Evolutionary conservation across 1,140 invertebrate genomes (phyloP), one percentile per base, ranked within the genome.

Genomic region (Drosophila navojoa): DNA sequence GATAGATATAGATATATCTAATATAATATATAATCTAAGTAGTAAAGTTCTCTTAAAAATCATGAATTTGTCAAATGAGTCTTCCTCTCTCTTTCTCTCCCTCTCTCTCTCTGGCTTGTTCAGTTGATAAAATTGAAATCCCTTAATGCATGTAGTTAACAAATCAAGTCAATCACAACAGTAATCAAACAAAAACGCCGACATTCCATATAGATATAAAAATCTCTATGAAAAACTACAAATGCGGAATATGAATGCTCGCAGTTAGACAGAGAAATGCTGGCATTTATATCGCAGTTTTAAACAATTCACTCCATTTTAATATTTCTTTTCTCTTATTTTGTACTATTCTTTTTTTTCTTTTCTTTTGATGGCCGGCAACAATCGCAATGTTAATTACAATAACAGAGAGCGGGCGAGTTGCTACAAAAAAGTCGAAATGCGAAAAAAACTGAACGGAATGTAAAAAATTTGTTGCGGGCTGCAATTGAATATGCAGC

Each of bases 401-500:
- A 71, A 64, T 27, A 71, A 80, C 64, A 73, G 55, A 52, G 57
- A 63, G 73, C 52, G 47, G 7, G 29, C 55, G 54, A 72, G 25
- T 60, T 61, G 42, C 70, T 54, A 55, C 57, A 66, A 64, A 64
- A 45, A 25, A 27, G n/a, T 54, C 45, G 13, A 11, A 40, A 15
- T 19, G 5, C 35, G 64, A 59, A 63, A 66, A 59, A 19, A 45
- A 49, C n/a, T 16, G 29, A 63, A 45, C 1, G n/a, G 42, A 74
- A 71, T 62, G 55, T 13, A 74, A 67, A 62, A 77, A 81, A 75
- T 52, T 58, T 66, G 42, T 45, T 67, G 75, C 63, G 75, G 63
- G 60, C 22, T 59, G 58, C 77, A 81, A 86, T 86, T 71, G 74
- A 81, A 81, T 75, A 77, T 76, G 63, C 52, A 78, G 70, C 42